Percentiles rank a stretch among this genome's conserved stretches.
Evolutionary conservation across 1,140 invertebrate species (phyloP).

Genomic region (Homalodisca vitripennis): DNA sequence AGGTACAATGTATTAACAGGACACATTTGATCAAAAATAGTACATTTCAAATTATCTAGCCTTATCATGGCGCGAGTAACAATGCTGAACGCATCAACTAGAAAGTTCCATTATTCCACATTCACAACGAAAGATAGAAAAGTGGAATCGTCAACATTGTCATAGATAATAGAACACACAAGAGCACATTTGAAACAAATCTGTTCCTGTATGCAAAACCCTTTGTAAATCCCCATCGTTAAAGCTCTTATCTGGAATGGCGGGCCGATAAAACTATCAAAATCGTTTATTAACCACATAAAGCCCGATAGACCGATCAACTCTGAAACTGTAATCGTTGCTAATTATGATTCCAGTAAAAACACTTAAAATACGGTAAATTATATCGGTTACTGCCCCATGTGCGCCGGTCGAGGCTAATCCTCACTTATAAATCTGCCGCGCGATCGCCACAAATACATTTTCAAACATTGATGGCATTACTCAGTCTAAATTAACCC

Average conservation of each 20-base stretch:
- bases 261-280: neutral
- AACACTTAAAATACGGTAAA: constrained; percentile 2
- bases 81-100: no score
- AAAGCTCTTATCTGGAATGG: neutral
- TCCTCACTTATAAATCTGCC: constrained; percentile 1
- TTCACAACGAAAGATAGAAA: no score
- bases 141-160: no score
- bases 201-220: no score
- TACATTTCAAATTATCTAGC: no score
- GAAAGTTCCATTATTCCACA: no score
- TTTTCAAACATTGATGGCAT: constrained; percentile 12
- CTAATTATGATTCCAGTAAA: neutral
- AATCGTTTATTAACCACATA: constrained; percentile 12
- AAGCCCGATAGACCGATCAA: neutral
- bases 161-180: no score
- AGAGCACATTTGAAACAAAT: no score
- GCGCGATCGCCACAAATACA: neutral
- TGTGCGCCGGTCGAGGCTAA: neutral
- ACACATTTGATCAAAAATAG: no score
- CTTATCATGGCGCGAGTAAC: no score
- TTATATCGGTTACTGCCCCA: neutral
- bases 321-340: neutral
- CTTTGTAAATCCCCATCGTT: neutral
- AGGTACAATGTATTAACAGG: no score
- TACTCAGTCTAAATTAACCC: constrained; percentile 1